Evolutionary conservation across 2,888 invertebrate genomes (phyloP), one percentile per base, ranked within the genome.

Genomic region (Melanargia galathea): DNA sequence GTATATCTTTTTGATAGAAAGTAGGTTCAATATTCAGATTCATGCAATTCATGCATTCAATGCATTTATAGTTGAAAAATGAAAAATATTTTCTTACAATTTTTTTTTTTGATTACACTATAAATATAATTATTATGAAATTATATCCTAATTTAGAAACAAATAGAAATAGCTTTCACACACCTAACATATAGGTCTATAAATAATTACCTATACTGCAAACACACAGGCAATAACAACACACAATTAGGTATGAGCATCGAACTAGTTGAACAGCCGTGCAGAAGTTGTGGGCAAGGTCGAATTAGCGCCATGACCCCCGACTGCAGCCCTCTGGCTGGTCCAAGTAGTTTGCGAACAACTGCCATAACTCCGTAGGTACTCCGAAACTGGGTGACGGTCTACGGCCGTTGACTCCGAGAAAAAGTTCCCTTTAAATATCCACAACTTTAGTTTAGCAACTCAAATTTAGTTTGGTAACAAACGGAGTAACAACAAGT

Each of bases 341-440:
- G 87, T 79, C 86, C 87, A 87, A 90, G 86, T 90, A 90, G 89
- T 90, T 87, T 85, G 75, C 82, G 82, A 90, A 91, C 90, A 91
- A 92, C 90, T 92, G 91, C 90, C 90, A 92, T 91, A 90, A 91
- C 90, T 91, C 90, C 80, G 84, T 81, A 81, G 85, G 84, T 85
- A 86, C 87, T 89, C 90, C 77, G 86, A 88, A 91, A 91, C 91
- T 90, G 87, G 91, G 91, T 90, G 90, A 91, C 91, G 87, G 87
- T 86, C 87, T 81, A 83, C 83, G 89, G 90, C 87, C 91, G 86
- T 91, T 90, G 91, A 91, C 91, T 90, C 86, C 85, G 87, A 86
- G 90, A 91, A 90, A 91, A 91, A 91, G 88, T 91, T 91, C 87
- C 78, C 87, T 90, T 91, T 90, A 90, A 91, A 91, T 90, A 91